Conservation (phyloP, 2,888 invertebrate genomes). For the Synanthedon andrenaeformis region DNA sequence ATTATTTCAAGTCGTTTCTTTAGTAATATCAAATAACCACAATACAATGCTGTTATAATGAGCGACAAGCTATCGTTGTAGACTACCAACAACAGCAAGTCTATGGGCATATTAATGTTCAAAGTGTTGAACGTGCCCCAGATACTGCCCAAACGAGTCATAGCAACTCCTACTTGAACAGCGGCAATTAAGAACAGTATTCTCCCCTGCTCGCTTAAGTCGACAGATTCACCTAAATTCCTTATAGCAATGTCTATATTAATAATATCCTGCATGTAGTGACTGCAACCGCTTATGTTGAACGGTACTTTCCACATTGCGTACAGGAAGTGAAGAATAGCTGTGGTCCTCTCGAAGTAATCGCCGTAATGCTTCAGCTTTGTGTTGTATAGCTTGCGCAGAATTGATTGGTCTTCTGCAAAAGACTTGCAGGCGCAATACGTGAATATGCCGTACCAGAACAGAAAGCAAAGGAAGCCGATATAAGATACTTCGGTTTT, state of each 20-base stretch:
- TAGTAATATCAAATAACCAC: conserved; percentile 23
- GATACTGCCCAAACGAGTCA: conserved; percentile 24
- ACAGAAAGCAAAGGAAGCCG: conserved; percentile 21
- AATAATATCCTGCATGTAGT: conserved; percentile 20
- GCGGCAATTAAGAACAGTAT: conserved; percentile 16
- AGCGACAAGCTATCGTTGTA: conserved; percentile 28
- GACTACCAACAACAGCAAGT: conserved; percentile 33
- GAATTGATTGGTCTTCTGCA: conserved; percentile 30
- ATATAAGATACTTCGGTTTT: conserved; percentile 17
- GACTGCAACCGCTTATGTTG: conserved; percentile 17
- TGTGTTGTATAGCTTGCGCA: conserved; percentile 37
- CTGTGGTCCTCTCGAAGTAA: conserved; percentile 27
- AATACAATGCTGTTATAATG: conserved; percentile 26
- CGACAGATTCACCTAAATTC: conserved; percentile 23
- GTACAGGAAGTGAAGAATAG: conserved; percentile 22
- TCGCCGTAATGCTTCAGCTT: conserved; percentile 43
- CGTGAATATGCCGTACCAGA: conserved; percentile 25
- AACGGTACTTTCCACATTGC: conserved; percentile 35
- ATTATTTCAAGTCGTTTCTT: conserved; percentile 29
- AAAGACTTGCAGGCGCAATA: conserved; percentile 29
- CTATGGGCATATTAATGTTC: conserved; percentile 21
- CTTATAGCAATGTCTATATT: conserved; percentile 30
- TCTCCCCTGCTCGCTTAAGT: conserved; percentile 22
- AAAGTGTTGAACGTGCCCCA: conserved; percentile 24
- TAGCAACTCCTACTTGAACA: conserved; percentile 18